Evolutionary conservation across 2,888 invertebrate genomes (phyloP).

Genomic region (Troides aeacus): DNA sequence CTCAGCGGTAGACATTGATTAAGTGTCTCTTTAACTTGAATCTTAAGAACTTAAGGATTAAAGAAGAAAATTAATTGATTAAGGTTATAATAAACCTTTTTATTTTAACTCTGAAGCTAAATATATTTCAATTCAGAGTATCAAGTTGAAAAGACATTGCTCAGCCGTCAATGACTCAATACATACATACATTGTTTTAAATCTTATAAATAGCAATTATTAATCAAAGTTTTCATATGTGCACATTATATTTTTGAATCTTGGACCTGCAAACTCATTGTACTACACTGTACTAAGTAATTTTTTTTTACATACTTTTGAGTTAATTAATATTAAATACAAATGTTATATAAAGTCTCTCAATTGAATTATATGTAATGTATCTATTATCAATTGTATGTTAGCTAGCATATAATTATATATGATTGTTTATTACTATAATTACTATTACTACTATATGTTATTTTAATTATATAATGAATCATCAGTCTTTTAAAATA

Average conservation of each 20-base stretch:
- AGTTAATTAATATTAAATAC: too few relatives aligned
- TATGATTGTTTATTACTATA: too few relatives aligned
- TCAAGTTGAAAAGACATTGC: constrained; percentile 67
- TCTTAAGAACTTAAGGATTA: neutral
- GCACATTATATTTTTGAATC: neutral
- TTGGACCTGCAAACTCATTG: neutral
- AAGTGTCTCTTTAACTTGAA: constrained; percentile 66
- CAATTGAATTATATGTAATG: neutral
- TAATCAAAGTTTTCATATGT: neutral
- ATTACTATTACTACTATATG: too few relatives aligned
- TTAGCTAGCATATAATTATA: neutral
- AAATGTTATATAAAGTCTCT: neutral
- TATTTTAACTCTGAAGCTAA: neutral
- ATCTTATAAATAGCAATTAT: neutral
- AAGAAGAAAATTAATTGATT: too few relatives aligned
- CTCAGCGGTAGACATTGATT: constrained; percentile 42
- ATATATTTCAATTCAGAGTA: constrained; percentile 13
- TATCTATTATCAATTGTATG: neutral
- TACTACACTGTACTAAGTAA: neutral
- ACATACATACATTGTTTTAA: constrained; percentile 7
- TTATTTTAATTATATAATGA: too few relatives aligned
- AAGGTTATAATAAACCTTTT: neutral
- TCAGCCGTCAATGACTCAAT: constrained; percentile 64
- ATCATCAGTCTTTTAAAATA: too few relatives aligned
- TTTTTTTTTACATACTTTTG: neutral